These are phyloP conservation scores for Mechanitis mazaeus DNA, from an alignment of 2,888 invertebrate species.

Conservation along the genomic window DNA sequence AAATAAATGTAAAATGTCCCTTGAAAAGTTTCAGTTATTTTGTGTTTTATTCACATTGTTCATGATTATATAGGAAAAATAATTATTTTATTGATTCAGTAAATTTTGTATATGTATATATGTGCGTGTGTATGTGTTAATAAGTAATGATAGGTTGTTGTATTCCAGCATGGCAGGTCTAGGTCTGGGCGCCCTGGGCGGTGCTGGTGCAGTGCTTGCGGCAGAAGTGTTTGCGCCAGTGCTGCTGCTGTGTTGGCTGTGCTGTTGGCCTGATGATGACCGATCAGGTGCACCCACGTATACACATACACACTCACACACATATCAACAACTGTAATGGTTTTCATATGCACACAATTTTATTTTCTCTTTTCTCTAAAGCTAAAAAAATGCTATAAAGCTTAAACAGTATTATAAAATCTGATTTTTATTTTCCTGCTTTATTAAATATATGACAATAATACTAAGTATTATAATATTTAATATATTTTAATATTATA, in stretches of 20 bases:
- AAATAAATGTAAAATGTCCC: too few relatives aligned
- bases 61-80: too few relatives aligned
- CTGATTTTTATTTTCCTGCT: not conserved
- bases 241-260: slow-evolving; percentile 63
- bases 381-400: too few relatives aligned
- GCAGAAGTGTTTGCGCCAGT: slow-evolving; percentile 48
- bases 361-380: too few relatives aligned
- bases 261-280: slow-evolving; percentile 63
- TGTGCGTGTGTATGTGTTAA: too few relatives aligned
- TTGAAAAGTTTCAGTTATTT: too few relatives aligned
- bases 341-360: too few relatives aligned
- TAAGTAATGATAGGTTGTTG: not conserved
- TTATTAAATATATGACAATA: slow-evolving; percentile 4
- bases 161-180: slow-evolving; percentile 22
- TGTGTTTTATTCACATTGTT: too few relatives aligned
- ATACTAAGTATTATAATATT: slow-evolving; percentile 8
- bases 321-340: too few relatives aligned
- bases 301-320: not conserved
- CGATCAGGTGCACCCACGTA: slow-evolving; percentile 43
- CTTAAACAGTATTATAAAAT: too few relatives aligned
- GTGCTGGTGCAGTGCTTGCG: slow-evolving; percentile 36
- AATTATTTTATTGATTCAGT: too few relatives aligned
- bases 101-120: too few relatives aligned
- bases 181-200: slow-evolving; percentile 30
- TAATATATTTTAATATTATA: slow-evolving; percentile 10